phyloP scores from a whole-genome alignment of 2,797 vertebrate species.

The Petrocephalus sullivani region DNA sequence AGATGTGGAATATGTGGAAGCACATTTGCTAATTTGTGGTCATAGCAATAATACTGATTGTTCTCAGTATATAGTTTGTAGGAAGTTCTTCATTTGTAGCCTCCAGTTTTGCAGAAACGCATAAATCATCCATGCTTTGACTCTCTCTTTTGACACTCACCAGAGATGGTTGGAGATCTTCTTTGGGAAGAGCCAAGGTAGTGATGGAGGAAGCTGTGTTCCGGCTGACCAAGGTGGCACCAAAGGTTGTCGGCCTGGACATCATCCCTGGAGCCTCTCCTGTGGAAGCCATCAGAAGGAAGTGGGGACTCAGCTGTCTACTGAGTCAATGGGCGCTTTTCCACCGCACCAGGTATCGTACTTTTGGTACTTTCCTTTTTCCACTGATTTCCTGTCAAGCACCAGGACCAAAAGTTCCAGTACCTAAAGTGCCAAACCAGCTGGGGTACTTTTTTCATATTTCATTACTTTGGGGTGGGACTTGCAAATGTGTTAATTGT shows the following conservation, averaged over 20 bases:
- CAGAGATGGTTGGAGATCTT: slow-evolving; percentile 59
- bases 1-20: background rate
- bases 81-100: background rate
- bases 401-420: background rate
- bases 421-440: background rate
- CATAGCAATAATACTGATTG: background rate
- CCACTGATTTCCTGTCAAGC: background rate
- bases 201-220: slow-evolving; percentile 75
- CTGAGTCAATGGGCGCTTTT: background rate
- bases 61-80: background rate
- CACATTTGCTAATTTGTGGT: background rate
- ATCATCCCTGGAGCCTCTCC: slow-evolving; percentile 75
- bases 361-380: background rate
- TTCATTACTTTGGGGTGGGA: background rate
- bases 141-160: background rate
- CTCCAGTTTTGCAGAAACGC: background rate
- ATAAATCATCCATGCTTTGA: background rate
- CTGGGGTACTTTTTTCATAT: background rate
- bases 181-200: slow-evolving; percentile 74
- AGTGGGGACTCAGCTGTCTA: background rate
- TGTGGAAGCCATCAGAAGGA: slow-evolving; percentile 42
- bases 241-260: slow-evolving; percentile 52
- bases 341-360: background rate
- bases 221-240: slow-evolving; percentile 69
- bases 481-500: background rate